Base-by-base conservation (phyloP, 2,113 vertebrate genomes). In the Lichenostomus cassidix region DNA sequence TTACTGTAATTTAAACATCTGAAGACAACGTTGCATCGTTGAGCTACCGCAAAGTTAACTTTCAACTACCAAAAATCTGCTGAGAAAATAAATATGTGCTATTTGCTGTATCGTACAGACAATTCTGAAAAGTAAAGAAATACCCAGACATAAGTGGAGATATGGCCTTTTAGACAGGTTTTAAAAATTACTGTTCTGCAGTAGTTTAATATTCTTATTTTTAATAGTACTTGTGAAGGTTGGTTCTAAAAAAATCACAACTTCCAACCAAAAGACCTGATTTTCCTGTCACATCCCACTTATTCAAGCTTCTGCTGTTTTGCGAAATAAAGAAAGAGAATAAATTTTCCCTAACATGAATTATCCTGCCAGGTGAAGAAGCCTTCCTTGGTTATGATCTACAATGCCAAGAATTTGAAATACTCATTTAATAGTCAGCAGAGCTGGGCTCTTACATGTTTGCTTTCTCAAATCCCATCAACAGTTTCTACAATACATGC, bases 1-100 rank as follows among this genome's bases (percentile, higher is more conserved):
- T 95, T 90, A 85, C 42, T 87, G 67, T 95, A 92, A 97, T 97
- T 95, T 95, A 92, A 93, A 95, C 65, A 69, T 89, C 78, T 93
- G 79, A 87, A 74, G 65, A 92, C 22, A 29, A 55, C 44, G 90
- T 25, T 87, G 65, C n/a, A 44, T 80, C 85, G 76, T 79, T 78
- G 47, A 91, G 46, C 71, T 39, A 31, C 37, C 14, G 60, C n/a
- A 58, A 24, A 95, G 46, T 81, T 87, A 91, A 91, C 90, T 87
- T 79, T 75, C 64, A 87, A 44, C 37, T 41, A 74, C 28, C 35
- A 92, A 89, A 92, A 87, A 64, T 35, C 60, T 86, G 33, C 62
- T 79, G 37, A 89, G 59, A 85, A 96, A 90, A 92, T 65, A 83
- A 84, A 69, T 89, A 76, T 60, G 5, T 77, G 39, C 18, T 44